A percentile compares a stretch with the other conserved stretches of the same genome.
These are phyloP conservation scores for Atrina japonica DNA, from an alignment of 2,888 invertebrate species.

Conservation along the genomic window DNA sequence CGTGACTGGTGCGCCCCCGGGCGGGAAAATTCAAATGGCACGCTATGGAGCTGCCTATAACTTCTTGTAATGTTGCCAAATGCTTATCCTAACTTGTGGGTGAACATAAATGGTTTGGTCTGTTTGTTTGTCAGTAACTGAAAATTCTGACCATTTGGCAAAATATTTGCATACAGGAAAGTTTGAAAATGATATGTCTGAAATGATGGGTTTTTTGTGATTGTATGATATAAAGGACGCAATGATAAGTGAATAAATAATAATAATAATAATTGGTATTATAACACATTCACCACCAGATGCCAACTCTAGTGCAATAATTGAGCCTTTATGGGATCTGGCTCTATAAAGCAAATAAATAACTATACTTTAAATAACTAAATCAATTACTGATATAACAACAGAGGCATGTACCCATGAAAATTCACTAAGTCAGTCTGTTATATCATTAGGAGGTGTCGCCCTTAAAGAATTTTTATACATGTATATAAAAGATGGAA, in stretches of 20 bases:
- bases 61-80: background rate
- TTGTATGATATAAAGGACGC: slow-evolving; percentile 28
- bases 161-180: slow-evolving; percentile 12
- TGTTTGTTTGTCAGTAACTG: slow-evolving; percentile 23
- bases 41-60: no score
- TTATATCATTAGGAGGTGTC: slow-evolving; percentile 10
- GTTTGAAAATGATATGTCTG: slow-evolving; percentile 11
- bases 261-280: no score
- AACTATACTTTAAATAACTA: background rate
- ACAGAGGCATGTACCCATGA: slow-evolving; percentile 30
- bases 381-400: background rate
- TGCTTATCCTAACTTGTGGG: background rate
- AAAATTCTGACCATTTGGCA: slow-evolving; percentile 20
- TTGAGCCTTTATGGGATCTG: slow-evolving; percentile 22
- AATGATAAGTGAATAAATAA: slow-evolving; percentile 12
- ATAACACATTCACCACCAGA: slow-evolving; percentile 27
- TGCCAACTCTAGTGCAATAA: slow-evolving; percentile 25
- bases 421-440: slow-evolving; percentile 12
- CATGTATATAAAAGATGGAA: slow-evolving; percentile 2
- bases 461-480: background rate
- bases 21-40: no score
- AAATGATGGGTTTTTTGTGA: slow-evolving; percentile 4
- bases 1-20: no score
- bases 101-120: slow-evolving; percentile 5
- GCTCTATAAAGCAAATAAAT: slow-evolving; percentile 18